Evolutionary conservation across 2,888 invertebrate genomes (phyloP).

Genomic region (Venustoraphidia nigricollis): DNA sequence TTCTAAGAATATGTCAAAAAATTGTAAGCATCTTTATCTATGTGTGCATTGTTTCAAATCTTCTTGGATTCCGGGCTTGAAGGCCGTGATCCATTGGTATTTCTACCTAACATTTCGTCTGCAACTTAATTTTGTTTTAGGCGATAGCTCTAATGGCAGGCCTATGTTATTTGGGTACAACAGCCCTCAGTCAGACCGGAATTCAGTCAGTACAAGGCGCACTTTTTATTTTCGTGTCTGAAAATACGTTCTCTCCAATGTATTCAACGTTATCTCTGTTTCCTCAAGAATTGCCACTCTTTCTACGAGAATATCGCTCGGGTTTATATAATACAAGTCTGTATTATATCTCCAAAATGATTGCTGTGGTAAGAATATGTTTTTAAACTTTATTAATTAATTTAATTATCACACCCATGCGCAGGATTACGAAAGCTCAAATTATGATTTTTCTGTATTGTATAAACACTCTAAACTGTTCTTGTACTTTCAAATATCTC

Average conservation of each 20-base stretch:
- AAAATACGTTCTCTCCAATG: constrained; percentile 84
- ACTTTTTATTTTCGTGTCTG: constrained; percentile 73
- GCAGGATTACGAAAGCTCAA: too few relatives aligned
- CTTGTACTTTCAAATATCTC: too few relatives aligned
- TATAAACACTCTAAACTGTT: too few relatives aligned
- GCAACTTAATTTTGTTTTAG: too few relatives aligned
- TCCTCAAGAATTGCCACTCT: constrained; percentile 64
- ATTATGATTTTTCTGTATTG: too few relatives aligned
- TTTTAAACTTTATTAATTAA: neutral
- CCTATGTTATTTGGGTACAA: constrained; percentile 66
- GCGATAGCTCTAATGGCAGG: constrained; percentile 65
- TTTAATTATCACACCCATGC: too few relatives aligned
- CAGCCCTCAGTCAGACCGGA: constrained; percentile 57
- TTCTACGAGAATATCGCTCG: constrained; percentile 65
- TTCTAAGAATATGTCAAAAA: constrained; percentile 64
- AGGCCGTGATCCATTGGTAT: too few relatives aligned
- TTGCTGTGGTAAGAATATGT: constrained; percentile 56
- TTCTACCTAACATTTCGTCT: too few relatives aligned
- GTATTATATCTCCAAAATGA: constrained; percentile 66
- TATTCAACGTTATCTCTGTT: constrained; percentile 77
- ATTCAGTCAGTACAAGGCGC: constrained; percentile 81
- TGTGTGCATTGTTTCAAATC: too few relatives aligned
- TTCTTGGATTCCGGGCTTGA: too few relatives aligned
- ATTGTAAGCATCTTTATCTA: constrained; percentile 39
- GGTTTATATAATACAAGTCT: constrained; percentile 66